phyloP scores from a whole-genome alignment of 1,140 invertebrate species.

The Diprion similis region DNA sequence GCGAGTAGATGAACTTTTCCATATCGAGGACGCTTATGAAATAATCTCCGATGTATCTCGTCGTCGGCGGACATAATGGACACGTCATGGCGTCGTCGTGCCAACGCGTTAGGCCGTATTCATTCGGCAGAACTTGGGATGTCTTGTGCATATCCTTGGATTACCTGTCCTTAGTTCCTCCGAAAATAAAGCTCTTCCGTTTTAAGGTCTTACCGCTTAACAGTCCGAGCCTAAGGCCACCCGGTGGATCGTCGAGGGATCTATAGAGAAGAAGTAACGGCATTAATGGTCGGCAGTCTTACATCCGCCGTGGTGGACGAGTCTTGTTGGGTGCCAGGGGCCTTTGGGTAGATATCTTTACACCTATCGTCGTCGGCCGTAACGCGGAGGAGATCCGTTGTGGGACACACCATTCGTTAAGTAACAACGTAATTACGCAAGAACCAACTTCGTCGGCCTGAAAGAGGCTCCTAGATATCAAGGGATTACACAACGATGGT shows the following conservation, averaged over 20 bases:
- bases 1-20: conserved; percentile 52
- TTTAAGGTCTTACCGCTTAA: no score
- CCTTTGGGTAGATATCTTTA: background rate
- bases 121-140: background rate
- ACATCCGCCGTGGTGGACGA: background rate
- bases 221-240: no score
- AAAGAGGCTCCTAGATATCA: no score
- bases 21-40: conserved; percentile 56
- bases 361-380: no score
- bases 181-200: background rate
- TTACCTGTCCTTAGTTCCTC: background rate
- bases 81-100: no score
- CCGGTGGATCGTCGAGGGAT: background rate
- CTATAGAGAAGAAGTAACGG: background rate
- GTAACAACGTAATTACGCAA: no score
- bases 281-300: background rate
- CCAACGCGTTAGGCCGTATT: background rate
- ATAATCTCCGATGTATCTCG: conserved; percentile 47
- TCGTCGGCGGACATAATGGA: background rate
- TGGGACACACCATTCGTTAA: no score
- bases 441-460: no score
- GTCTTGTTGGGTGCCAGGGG: background rate
- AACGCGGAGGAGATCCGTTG: no score
- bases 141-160: background rate
- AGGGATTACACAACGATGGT: no score